These are phyloP conservation scores for Aldrovandia affinis DNA, from an alignment of 2,797 vertebrate genomes.

Conservation along the genomic window DNA sequence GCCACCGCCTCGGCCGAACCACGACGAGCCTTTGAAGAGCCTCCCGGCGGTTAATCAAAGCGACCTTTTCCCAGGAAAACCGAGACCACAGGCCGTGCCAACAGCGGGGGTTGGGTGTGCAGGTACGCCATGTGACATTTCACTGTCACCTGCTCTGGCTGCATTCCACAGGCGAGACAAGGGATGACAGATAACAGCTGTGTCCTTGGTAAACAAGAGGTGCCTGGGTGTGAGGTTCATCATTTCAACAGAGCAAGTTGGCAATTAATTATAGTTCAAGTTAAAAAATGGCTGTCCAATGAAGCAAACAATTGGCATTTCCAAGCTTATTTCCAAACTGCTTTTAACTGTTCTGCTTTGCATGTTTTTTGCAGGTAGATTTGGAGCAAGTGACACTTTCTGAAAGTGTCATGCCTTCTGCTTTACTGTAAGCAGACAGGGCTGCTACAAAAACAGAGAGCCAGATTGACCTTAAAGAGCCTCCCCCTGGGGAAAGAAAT, in stretches of 20 bases:
- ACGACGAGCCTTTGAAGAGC: slow-evolving; percentile 13
- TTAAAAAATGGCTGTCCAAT: not conserved
- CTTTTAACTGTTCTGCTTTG: not conserved
- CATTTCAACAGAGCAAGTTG: not conserved
- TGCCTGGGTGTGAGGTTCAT: not conserved
- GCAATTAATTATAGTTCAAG: not conserved
- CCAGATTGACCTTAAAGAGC: not conserved
- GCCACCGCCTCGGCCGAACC: not conserved
- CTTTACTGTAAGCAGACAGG: not conserved
- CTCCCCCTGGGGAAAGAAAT: not conserved
- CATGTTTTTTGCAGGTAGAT: not conserved
- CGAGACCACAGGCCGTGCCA: not conserved
- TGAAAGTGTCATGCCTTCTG: not conserved
- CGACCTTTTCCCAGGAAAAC: slow-evolving; percentile 29
- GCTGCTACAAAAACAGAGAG: not conserved
- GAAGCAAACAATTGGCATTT: not conserved
- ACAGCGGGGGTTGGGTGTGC: not conserved
- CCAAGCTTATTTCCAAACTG: not conserved
- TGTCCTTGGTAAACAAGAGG: not conserved
- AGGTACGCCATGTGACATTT: slow-evolving; percentile 7
- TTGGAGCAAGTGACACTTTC: not conserved
- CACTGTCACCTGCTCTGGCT: not conserved
- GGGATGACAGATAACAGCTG: not conserved
- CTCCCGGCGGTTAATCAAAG: slow-evolving; percentile 25
- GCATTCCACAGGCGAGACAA: not conserved